Percentiles rank a stretch among this genome's conserved stretches.
Evolutionary conservation across 1,140 invertebrate genomes (phyloP).

Genomic region (Aphaenogaster rudis): DNA sequence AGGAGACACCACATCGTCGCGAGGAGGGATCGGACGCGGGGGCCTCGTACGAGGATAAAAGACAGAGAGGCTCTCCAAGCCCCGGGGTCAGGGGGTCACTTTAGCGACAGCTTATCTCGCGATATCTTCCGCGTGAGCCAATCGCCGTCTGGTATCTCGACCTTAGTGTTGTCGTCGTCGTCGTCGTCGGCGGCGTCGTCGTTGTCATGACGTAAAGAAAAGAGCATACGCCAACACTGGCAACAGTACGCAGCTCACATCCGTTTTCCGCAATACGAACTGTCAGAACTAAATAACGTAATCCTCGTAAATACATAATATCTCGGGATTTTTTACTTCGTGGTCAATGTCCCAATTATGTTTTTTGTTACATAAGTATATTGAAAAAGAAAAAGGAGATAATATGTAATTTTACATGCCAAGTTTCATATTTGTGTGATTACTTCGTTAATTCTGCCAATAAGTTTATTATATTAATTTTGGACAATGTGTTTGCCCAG

Average conservation of each 20-base stretch:
- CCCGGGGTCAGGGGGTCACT: conserved; percentile 73
- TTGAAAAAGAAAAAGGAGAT: background rate
- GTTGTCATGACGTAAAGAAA: conserved; percentile 61
- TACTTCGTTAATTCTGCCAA: background rate
- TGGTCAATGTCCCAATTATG: background rate
- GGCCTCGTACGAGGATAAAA: conserved; percentile 39
- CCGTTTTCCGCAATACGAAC: background rate
- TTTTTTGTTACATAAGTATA: background rate
- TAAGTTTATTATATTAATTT: background rate
- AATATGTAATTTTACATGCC: background rate
- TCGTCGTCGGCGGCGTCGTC: conserved; percentile 29
- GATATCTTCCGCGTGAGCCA: conserved; percentile 73
- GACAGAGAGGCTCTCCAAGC: conserved; percentile 13
- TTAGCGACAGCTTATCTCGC: conserved; percentile 64
- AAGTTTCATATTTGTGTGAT: background rate
- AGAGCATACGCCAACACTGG: background rate
- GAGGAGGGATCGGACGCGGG: background rate
- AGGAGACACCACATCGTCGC: background rate
- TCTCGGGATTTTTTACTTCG: background rate
- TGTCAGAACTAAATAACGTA: background rate
- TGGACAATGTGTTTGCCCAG: background rate
- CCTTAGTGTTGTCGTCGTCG: conserved; percentile 54
- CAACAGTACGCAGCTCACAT: background rate
- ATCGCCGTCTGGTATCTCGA: conserved; percentile 73
- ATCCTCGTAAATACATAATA: background rate